Conservation (phyloP, 2,888 invertebrate genomes). For the Tipula lateralis region DNA sequence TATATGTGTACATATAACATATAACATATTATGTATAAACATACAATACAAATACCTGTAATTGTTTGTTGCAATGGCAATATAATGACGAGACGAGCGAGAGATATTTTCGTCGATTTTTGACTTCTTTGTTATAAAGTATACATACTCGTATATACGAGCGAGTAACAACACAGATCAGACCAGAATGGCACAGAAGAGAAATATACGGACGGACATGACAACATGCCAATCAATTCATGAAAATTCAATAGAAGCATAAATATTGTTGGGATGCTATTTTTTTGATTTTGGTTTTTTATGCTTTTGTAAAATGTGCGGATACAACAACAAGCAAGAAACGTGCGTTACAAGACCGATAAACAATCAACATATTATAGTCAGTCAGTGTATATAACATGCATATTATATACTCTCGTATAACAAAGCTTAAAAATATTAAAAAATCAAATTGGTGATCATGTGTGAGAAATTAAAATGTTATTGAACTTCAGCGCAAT, state of each 20-base stretch:
- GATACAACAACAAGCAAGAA: not conserved
- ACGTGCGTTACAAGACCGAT: slow-evolving; percentile 19
- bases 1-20: too few species aligned
- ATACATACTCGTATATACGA: too few species aligned
- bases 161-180: not conserved
- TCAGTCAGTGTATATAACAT: not conserved
- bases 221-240: slow-evolving; percentile 19
- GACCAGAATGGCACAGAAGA: not conserved
- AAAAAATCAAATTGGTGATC: not conserved
- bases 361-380: not conserved
- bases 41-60: not conserved
- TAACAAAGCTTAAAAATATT: not conserved
- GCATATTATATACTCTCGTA: too few species aligned
- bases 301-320: not conserved
- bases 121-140: not conserved
- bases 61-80: not conserved
- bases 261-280: not conserved
- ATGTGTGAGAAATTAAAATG: slow-evolving; percentile 24
- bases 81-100: not conserved
- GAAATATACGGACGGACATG: not conserved
- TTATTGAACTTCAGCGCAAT: not conserved
- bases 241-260: not conserved
- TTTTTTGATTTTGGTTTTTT: not conserved
- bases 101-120: not conserved
- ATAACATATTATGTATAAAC: not conserved